A percentile compares a stretch with the other conserved stretches of the same genome.
phyloP scores from a whole-genome alignment of 2,113 vertebrate genomes.

The Nesospiza acunhae region DNA sequence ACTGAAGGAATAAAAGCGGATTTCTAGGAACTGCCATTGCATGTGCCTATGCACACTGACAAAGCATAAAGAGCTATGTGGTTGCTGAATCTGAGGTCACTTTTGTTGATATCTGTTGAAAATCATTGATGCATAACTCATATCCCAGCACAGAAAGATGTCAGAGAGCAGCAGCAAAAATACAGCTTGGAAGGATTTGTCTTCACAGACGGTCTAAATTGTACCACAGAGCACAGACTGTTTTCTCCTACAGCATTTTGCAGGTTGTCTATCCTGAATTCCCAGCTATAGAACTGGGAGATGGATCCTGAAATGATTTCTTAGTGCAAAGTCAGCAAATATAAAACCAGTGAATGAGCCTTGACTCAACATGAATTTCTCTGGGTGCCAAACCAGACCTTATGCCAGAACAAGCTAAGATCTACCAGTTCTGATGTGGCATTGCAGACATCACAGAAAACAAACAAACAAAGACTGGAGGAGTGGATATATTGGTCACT shows the following conservation, averaged over 20 bases:
- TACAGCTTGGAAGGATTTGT: neutral
- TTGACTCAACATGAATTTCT: neutral
- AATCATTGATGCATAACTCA: neutral
- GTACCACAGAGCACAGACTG: neutral
- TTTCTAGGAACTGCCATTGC: neutral
- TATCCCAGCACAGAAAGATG: neutral
- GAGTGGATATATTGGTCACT: neutral
- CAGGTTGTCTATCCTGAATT: neutral
- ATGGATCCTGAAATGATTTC: neutral
- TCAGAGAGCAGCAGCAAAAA: slow-evolving; percentile 1
- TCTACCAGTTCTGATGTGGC: neutral
- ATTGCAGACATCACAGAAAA: neutral
- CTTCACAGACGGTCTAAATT: slow-evolving; percentile 20
- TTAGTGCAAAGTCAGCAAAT: neutral
- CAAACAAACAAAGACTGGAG: neutral
- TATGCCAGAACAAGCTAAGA: neutral
- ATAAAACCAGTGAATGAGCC: neutral
- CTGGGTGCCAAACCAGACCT: neutral
- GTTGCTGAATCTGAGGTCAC: neutral
- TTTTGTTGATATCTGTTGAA: neutral
- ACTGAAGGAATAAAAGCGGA: neutral
- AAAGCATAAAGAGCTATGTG: neutral
- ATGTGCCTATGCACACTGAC: neutral
- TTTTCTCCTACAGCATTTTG: neutral
- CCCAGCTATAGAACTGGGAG: neutral